Evolutionary conservation across 1,140 invertebrate species (phyloP), one percentile per base, ranked within the genome.

Genomic region (Pseudomyrmex cubaensis): DNA sequence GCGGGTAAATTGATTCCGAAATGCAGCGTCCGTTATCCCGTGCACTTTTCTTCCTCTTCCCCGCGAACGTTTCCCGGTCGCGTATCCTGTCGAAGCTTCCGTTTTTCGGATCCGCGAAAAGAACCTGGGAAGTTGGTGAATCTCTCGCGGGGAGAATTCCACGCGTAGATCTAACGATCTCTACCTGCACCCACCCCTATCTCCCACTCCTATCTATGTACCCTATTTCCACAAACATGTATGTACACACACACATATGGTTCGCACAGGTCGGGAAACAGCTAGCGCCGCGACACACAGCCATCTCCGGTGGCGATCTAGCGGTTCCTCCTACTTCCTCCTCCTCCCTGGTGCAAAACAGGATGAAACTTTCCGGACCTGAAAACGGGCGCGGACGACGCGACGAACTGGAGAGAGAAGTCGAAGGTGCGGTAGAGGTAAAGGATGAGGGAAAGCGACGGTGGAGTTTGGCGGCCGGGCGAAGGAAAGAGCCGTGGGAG

Each of bases 301-400:
- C 66, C 77, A 83, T 76, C 73, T 62, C 52, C 86, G 75, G 35
- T 73, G 63, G 63, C 76, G 61, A 78, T 62, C 59, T 72, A 66
- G 50, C 12, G 46, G 61, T 35, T 48, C 74, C 56, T 9, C 44
- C 15, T 50, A 20, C 52, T 63, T 13, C 72, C 35, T 12, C 9
- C 66, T 59, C 46, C 13, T 69, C 73, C 10, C 17, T 17, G 52
- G 76, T 69, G 87, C 84, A 89, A 90, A 91, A 89, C 83, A 90
- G 88, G 86, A 78, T 82, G 88, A 90, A 91, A 91, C 84, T 91
- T 91, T 91, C 86, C 44, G 44, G 75, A 90, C 67, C 77, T 72
- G 84, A 54, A 62, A 70, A 82, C n/a, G n/a, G n/a, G n/a, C n/a
- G n/a, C 52, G 72, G 9, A 13, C 20, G 12, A n/a, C 57, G 62